Base-by-base conservation (phyloP, 2,888 invertebrate species). In the Cosmopolites sordidus region DNA sequence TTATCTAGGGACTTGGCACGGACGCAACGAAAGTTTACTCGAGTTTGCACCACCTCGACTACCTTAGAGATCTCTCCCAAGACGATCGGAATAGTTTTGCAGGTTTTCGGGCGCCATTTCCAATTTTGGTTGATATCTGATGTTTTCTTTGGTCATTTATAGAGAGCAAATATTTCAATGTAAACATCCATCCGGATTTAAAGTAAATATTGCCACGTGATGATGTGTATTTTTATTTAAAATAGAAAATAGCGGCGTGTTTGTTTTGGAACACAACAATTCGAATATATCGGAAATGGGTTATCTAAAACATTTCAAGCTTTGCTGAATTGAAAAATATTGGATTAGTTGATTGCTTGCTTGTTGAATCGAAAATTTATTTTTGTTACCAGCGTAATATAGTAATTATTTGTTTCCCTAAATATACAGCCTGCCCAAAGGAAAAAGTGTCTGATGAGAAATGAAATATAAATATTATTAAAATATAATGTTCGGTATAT, bases 91-190 rank as follows among this genome's bases (percentile, higher is more conserved):
- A 58, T 62, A 69, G 65, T 70, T 69, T 66, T 8, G 22, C 56
- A 69, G 67, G 67, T 64, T 64, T 60, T 51, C 50, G 60, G 70
- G 70, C 70, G 71, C 71, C 71, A 62, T 58, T 55, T 53, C 55
- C 56, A 59, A 59, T 58, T 59, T 59, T 58, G 58, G 61, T 61
- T 61, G 61, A 61, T 61, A 62, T 43, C 47, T 48, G 4, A 17
- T 42, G 29, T 39, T 29, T 44, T 47, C 42, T 48, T 51, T 53
- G 37, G 52, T 54, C 45, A 42, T 42, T 40, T 47, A 48, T 44
- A 41, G 22, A 30, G 12, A 18, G 11, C 11, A 46, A 46, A 42
- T 27, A 41, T 48, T 41, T 48, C 39, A 27, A 12, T 16, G 27
- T 38, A 39, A 14, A 46, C 6, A 33, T 33, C n/a, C 3, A 12